phyloP scores from a whole-genome alignment of 2,113 vertebrate genomes.

The Chelonoidis abingdonii region DNA sequence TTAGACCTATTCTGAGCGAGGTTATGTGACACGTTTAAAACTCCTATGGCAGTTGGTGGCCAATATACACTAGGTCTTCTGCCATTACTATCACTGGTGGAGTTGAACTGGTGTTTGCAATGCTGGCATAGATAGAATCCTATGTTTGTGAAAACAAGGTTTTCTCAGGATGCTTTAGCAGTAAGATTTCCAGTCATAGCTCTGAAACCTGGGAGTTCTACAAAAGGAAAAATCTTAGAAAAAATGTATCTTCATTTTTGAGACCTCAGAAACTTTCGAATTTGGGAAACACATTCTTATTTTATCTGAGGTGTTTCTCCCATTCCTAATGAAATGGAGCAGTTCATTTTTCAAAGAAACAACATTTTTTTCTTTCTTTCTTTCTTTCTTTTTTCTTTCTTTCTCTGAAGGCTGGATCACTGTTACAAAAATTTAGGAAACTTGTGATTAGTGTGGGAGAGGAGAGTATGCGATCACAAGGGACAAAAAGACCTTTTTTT shows the following conservation, averaged over 20 bases:
- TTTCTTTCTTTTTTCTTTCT: background rate
- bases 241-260: background rate
- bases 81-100: background rate
- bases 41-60: background rate
- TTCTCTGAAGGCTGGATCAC: background rate
- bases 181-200: background rate
- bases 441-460: background rate
- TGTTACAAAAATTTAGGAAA: background rate
- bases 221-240: background rate
- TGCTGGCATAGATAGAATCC: background rate
- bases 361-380: background rate
- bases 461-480: background rate
- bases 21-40: background rate
- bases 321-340: background rate
- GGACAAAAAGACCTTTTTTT: background rate
- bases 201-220: background rate
- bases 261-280: background rate
- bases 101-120: background rate
- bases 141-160: background rate
- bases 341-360: background rate
- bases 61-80: background rate
- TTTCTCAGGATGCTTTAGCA: constrained; percentile 9
- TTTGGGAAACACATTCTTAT: background rate
- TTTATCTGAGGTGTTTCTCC: background rate
- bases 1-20: background rate